A percentile compares a stretch with the other conserved stretches of the same genome.
Conservation (phyloP, 2,113 vertebrate species). For the Daboia siamensis region DNA sequence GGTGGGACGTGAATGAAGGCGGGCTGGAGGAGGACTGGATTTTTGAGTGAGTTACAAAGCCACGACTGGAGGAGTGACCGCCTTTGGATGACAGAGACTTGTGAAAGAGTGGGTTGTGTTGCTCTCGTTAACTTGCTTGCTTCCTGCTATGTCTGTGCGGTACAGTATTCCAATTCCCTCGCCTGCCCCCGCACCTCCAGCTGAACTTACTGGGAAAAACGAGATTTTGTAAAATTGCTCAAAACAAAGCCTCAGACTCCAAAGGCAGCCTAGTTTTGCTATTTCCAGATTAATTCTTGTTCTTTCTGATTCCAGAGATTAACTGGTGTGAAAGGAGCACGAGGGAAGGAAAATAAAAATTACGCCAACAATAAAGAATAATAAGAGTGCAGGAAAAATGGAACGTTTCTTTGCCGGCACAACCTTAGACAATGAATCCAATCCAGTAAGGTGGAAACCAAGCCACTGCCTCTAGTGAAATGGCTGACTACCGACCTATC, state of each 20-base stretch:
- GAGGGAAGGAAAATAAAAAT: neutral
- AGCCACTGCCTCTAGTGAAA: neutral
- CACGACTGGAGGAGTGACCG: neutral
- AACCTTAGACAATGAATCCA: neutral
- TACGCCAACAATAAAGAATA: neutral
- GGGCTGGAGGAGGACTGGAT: neutral
- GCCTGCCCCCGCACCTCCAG: fast-evolving
- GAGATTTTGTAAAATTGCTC: constrained; percentile 19
- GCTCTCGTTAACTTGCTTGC: constrained; percentile 17
- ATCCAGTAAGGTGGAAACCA: neutral
- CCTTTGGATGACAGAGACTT: neutral
- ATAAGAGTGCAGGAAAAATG: neutral
- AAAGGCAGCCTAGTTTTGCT: neutral
- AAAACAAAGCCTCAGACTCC: neutral
- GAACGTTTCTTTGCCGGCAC: neutral
- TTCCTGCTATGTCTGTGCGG: neutral
- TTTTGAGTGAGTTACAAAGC: neutral
- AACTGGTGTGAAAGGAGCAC: neutral
- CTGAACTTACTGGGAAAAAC: constrained; percentile 5
- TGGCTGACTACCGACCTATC: neutral
- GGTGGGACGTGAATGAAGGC: neutral
- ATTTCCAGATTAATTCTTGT: neutral
- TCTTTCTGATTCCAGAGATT: neutral
- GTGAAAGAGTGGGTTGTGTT: constrained; percentile 27
- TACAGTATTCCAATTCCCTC: neutral